Evolutionary conservation across 2,797 vertebrate genomes (phyloP), one percentile per base, ranked within the genome.

Genomic region (Synanceia verrucosa): DNA sequence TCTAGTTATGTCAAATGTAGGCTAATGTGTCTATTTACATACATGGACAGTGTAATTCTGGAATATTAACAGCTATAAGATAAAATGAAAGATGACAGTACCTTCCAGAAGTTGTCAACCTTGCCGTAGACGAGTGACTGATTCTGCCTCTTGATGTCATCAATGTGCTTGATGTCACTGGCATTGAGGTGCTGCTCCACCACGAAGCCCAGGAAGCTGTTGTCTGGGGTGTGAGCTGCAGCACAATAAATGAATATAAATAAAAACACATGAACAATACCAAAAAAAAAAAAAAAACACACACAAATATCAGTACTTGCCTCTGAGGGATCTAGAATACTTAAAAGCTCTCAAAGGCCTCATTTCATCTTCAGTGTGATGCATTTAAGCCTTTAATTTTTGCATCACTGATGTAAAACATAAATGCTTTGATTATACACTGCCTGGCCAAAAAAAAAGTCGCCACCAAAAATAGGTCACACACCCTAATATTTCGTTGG

Each of bases 81-180:
- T 29, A 13, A 16, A 1, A n/a, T 31, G 7, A n/a, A 44, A 41
- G 12, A 46, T n/a, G 1, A 1, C 1, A 0, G n/a, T 93, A 99
- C 98, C 96, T 99, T 99, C 98, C 98, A 99, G 94, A 99, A 99
- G 92, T 95, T 97, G 92, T 99, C 98, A 5, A 99, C 98, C 90
- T 99, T 99, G 65, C 98, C 98, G 53, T 99, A 99, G 73, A 98
- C 98, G 0, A 99, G 95, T 1, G 97, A 99, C 83, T 99, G 97
- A 92, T 99, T 99, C 92, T 99, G 97, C 24, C 98, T 94, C 91
- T 99, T 99, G 92, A 99, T 95, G 86, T 99, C 97, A 0, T 97
- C 96, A 26, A 99, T 98, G 93, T 99, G 98, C 46, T 81, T 92
- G 89, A 98, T 95, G 88, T 99, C 98, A 24, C 98, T 99, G 93